Conservation (phyloP, 2,113 vertebrate genomes). For the Chaetura pelagica region DNA sequence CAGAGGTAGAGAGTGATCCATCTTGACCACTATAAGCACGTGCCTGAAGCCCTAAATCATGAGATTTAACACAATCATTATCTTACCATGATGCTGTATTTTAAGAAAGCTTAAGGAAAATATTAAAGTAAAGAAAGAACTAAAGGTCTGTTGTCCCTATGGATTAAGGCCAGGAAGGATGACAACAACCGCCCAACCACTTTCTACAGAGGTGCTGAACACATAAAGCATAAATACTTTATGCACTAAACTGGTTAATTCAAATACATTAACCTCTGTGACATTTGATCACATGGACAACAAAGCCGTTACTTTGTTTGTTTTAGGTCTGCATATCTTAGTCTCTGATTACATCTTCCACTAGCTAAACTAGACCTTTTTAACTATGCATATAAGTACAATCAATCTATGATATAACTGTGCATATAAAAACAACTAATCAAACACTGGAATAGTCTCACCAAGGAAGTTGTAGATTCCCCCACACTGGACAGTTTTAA, state of each 20-base stretch:
- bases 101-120: not conserved
- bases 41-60: not conserved
- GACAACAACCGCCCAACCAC: not conserved
- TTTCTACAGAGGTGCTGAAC: not conserved
- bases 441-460: too few species aligned
- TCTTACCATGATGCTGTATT: not conserved
- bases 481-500: too few species aligned
- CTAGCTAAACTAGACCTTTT: not conserved
- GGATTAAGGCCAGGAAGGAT: not conserved
- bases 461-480: too few species aligned
- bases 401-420: too few species aligned
- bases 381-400: fast-evolving
- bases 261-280: not conserved
- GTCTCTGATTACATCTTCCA: not conserved
- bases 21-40: not conserved
- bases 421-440: too few species aligned
- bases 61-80: not conserved
- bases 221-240: not conserved
- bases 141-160: not conserved
- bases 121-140: not conserved
- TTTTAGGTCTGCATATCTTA: not conserved
- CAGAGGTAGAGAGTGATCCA: fast-evolving
- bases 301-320: not conserved
- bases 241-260: not conserved
- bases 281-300: fast-evolving